Evolutionary conservation across 2,797 vertebrate species (phyloP), one percentile per base, ranked within the genome.

Genomic region (Eurystomus glaucurus): DNA sequence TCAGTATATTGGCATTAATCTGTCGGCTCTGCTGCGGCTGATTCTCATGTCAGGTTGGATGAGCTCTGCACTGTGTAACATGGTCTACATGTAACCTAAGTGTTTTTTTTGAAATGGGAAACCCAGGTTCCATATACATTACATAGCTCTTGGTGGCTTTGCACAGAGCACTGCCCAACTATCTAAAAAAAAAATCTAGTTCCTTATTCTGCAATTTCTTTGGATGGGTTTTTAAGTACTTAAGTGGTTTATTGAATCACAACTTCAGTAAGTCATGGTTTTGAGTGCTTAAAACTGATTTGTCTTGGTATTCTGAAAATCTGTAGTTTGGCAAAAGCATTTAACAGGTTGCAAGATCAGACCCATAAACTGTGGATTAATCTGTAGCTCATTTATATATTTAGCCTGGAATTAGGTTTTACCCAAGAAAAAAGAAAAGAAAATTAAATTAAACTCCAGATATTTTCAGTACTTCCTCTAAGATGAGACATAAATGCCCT

Each of bases 341-440:
- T 94, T 80, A 81, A 68, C 4, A n/a, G 46, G 60, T 96, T 91
- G 65, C 50, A 90, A 76, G 57, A 90, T 92, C 90, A 94, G 79
- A 80, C 46, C 61, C 50, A 52, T 87, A 85, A 94, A 66, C 93
- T 82, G 65, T 90, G 70, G 88, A 80, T 92, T 95, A 85, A 95
- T 93, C 87, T 90, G 80, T 69, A 54, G 68, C 74, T 90, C 25
- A 41, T 93, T 95, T 88, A 54, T 91, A 31, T 85, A 69, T 74
- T 93, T 80, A 93, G 88, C 52, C 62, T 62, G 51, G 69, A 92
- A 92, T 92, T 94, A 94, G 71, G 74, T 93, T 95, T 94, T 93
- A 60, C 21, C 50, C 60, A 51, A 70, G 48, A 11, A 76, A 87
- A 72, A 83, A 69, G 35, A 81, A 72, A 39, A n/a, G 58, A 88